Evolutionary conservation across 2,888 invertebrate genomes (phyloP).

Genomic region (Melikaiella ostensackeni): DNA sequence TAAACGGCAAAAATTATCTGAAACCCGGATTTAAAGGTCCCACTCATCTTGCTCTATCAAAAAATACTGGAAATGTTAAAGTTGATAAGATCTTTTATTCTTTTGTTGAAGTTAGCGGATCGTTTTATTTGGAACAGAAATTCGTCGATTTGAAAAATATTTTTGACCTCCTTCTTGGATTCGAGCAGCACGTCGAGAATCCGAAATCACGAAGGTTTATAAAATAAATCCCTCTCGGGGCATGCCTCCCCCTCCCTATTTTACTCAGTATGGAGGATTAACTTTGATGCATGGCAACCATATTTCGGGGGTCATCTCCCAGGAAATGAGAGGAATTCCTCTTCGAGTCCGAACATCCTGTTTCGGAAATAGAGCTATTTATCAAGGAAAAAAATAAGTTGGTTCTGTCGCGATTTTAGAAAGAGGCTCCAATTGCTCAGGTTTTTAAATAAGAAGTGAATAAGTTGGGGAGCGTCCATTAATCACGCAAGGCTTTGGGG

Average conservation of each 20-base stretch:
- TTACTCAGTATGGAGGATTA: slow-evolving; percentile 19
- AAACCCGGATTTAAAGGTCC: not conserved
- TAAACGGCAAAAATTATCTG: no score
- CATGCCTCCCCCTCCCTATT: not conserved
- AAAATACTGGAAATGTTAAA: not conserved
- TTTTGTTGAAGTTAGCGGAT: not conserved
- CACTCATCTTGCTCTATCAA: no score
- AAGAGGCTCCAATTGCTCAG: not conserved
- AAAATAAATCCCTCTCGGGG: not conserved
- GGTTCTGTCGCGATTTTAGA: not conserved
- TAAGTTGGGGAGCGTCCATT: no score
- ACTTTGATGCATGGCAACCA: slow-evolving; percentile 23
- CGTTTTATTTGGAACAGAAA: not conserved
- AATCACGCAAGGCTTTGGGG: no score
- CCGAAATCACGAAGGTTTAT: not conserved
- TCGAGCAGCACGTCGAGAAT: not conserved
- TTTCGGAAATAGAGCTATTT: slow-evolving; percentile 17
- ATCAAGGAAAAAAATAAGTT: slow-evolving; percentile 11
- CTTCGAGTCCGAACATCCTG: slow-evolving; percentile 23
- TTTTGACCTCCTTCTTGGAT: not conserved
- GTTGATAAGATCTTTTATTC: not conserved
- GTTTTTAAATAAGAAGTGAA: no score
- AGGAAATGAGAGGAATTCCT: slow-evolving; percentile 27
- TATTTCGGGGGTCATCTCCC: slow-evolving; percentile 26
- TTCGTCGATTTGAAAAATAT: not conserved